Base-by-base conservation (phyloP, 2,888 invertebrate genomes). In the Epinotia bilunana region DNA sequence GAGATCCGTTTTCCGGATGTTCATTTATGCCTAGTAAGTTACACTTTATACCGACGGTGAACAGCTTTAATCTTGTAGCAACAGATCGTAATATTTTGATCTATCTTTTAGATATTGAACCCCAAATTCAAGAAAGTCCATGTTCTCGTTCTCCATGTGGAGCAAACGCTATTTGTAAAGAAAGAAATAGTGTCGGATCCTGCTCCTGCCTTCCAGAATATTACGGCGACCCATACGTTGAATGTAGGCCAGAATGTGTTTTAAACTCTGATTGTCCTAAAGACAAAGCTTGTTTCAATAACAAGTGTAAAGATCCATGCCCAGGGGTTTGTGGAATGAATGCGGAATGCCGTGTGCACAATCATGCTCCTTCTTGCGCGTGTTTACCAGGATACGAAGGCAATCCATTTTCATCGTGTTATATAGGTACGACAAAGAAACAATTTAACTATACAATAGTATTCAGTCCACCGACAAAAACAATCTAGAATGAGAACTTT, bases 241-340 rank as follows among this genome's bases (percentile, higher is more conserved):
- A 97, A 84, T 98, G 98, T 88, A 95, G 97, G 85, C 98, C 98
- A 39, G 98, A 98, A 94, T 98, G 98, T 88, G 96, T 97, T n/a
- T 95, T 97, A 81, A 98, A 98, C 88, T 96, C 97, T 11, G 98
- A 98, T 83, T 98, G 98, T 89, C 94, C 96, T 7, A 95, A 95
- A 83, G 95, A 96, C 80, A 96, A 95, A 90, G 96, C 98, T 39
- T 98, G 98, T 85, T 94, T 96, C 69, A 97, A 97, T 85, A 97
- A 97, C 89, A 97, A 97, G 93, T 98, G 98, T 87, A 95, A 95
- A 83, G 96, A 98, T 91, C 98, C 98, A 23, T 98, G 98, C 84
- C 95, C 95, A 43, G 97, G 97, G 80, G 96, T 97, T 49, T 98
- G 98, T 86, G 98, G 98, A 65, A 93, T 97, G 81, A 97, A 98